Evolutionary conservation across 2,797 vertebrate species (phyloP), one percentile per base, ranked within the genome.

Genomic region (Cyprinodon diabolis): DNA sequence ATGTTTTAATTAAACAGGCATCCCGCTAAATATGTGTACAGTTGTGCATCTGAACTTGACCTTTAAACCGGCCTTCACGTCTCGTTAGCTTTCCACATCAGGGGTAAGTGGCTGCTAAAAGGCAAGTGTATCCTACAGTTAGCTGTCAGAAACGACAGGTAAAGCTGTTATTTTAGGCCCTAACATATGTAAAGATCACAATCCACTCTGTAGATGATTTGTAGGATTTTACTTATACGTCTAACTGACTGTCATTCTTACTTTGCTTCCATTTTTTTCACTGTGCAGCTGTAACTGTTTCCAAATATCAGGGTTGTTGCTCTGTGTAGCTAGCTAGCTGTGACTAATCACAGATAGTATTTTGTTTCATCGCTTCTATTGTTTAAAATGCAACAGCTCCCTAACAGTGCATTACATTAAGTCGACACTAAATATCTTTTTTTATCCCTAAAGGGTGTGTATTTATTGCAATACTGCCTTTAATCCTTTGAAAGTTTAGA

Each of bases 91-190:
- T 45, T 19, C 9, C 23, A 48, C 25, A 8, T 13, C 25, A 17
- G 57, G 76, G 90, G 90, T 91, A 81, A 89, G 76, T 37, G 58
- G 8, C 6, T 43, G 76, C 48, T 79, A 49, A 68, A n/a, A 1
- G 30, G 55, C 55, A 23, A n/a, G 14, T 47, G 11, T 54, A 10
- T 14, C 23, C n/a, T 49, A 30, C 54, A 48, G 77, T 35, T 66
- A 65, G 62, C 62, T 83, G 74, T 70, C 74, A 75, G 25, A 1
- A 40, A 40, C 17, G 68, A 13, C 67, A 40, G 54, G 1, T 30
- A n/a, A 10, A 51, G 13, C 15, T 63, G 37, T 52, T 25, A n/a
- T 0, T 15, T 12, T 37, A 66, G 77, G 77, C 72, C 78, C n/a
- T 45, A 30, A 21, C 17, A 7, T 45, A 7, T 30, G 11, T 8